These are phyloP conservation scores for Nipponacmea schrenckii DNA, from an alignment of 2,888 invertebrate genomes.

Conservation along the genomic window DNA sequence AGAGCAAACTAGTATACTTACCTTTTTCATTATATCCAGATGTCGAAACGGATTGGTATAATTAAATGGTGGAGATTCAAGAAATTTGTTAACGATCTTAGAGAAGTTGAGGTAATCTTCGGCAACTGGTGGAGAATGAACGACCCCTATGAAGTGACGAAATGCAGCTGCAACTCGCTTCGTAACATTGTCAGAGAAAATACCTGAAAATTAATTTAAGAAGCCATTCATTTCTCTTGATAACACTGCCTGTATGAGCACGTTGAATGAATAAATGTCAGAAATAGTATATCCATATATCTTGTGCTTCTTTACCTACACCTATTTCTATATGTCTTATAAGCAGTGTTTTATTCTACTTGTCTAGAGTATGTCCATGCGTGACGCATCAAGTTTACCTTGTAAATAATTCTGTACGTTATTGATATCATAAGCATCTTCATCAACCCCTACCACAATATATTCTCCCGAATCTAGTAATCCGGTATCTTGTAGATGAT, in stretches of 20 bases:
- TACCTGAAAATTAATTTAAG: conserved; percentile 47
- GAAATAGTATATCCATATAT: too few relatives aligned
- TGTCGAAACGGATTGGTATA: conserved; percentile 78
- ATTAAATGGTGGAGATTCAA: conserved; percentile 87
- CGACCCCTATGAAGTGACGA: conserved; percentile 81
- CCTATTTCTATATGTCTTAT: too few relatives aligned
- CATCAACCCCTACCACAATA: conserved; percentile 90
- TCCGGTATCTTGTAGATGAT: conserved; percentile 84
- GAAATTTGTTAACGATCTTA: conserved; percentile 81
- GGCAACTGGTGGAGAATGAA: conserved; percentile 75
- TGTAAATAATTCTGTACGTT: conserved; percentile 83
- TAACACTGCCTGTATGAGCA: too few relatives aligned
- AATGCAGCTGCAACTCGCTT: conserved; percentile 74
- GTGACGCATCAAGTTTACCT: conserved; percentile 63
- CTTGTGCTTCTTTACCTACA: too few relatives aligned
- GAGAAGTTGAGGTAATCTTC: conserved; percentile 80
- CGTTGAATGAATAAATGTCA: too few relatives aligned
- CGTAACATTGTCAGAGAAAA: conserved; percentile 44
- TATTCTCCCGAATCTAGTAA: conserved; percentile 90
- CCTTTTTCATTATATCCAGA: conserved; percentile 36
- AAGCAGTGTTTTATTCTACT: too few relatives aligned
- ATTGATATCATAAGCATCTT: conserved; percentile 83
- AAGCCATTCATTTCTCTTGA: too few relatives aligned
- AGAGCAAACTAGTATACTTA: conserved; percentile 24
- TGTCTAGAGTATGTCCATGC: too few relatives aligned